Evolutionary conservation across 2,888 invertebrate genomes (phyloP).

Genomic region (Himalopsyche japonica): DNA sequence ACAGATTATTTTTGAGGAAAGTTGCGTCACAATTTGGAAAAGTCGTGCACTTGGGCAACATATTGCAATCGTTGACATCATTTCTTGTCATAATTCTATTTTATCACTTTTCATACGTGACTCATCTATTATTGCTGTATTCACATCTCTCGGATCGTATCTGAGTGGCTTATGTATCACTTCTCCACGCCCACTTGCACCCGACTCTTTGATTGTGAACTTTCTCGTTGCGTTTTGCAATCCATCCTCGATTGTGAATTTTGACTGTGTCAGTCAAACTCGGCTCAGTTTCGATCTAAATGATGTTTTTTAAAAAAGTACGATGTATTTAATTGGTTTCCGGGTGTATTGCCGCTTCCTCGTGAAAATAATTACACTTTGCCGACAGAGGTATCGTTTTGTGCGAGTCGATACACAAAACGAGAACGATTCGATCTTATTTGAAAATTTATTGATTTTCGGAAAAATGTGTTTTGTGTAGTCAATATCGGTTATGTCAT

Average conservation of each 20-base stretch:
- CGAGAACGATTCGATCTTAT: background rate
- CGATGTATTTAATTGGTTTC: background rate
- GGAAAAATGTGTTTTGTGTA: no score
- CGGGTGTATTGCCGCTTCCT: background rate
- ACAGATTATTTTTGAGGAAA: no score
- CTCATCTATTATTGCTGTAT: background rate
- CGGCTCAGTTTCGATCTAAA: background rate
- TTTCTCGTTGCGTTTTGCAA: background rate
- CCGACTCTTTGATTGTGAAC: background rate
- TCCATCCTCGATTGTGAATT: background rate
- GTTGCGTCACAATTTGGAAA: no score
- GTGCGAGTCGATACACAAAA: background rate
- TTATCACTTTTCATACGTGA: no score
- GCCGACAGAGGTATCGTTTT: background rate
- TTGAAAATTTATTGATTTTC: background rate
- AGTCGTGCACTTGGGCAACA: no score
- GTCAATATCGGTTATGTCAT: no score
- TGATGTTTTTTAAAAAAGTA: background rate
- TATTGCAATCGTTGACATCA: no score
- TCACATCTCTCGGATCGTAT: background rate
- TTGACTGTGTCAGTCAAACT: background rate
- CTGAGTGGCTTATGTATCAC: background rate
- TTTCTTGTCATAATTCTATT: no score
- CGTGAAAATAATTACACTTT: background rate
- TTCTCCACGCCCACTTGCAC: background rate